phyloP scores from a whole-genome alignment of 2,888 invertebrate species.

The Rotaria magnacalcarata region DNA sequence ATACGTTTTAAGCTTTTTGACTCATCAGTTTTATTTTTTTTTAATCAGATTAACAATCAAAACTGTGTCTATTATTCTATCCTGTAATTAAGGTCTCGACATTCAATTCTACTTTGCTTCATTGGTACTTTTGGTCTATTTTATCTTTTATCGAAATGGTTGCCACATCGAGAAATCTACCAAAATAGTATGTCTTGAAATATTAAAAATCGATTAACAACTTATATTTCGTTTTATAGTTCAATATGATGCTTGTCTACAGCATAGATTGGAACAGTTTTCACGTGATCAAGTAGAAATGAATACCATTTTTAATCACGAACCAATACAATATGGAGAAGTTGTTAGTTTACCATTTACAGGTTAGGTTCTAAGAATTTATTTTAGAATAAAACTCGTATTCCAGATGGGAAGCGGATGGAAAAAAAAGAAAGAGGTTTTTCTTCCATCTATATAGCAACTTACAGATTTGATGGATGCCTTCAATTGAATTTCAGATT shows the following conservation, averaged over 20 bases:
- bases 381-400: too few species aligned
- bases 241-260: background rate
- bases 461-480: too few species aligned
- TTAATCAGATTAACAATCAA: too few species aligned
- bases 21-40: too few species aligned
- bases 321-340: slow-evolving; percentile 24
- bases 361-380: background rate
- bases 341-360: slow-evolving; percentile 7
- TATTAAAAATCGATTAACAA: background rate
- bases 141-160: background rate
- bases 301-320: background rate
- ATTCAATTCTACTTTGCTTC: background rate
- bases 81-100: background rate
- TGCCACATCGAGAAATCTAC: background rate
- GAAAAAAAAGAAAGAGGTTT: too few species aligned
- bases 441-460: too few species aligned
- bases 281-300: background rate
- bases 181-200: background rate
- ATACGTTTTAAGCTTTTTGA: too few species aligned
- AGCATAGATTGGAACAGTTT: background rate
- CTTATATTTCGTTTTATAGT: background rate
- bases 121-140: background rate
- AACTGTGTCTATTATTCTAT: background rate
- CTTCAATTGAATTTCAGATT: too few species aligned
- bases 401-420: too few species aligned